Evolutionary conservation across 2,888 invertebrate genomes (phyloP).

Genomic region (Athalia circularis): DNA sequence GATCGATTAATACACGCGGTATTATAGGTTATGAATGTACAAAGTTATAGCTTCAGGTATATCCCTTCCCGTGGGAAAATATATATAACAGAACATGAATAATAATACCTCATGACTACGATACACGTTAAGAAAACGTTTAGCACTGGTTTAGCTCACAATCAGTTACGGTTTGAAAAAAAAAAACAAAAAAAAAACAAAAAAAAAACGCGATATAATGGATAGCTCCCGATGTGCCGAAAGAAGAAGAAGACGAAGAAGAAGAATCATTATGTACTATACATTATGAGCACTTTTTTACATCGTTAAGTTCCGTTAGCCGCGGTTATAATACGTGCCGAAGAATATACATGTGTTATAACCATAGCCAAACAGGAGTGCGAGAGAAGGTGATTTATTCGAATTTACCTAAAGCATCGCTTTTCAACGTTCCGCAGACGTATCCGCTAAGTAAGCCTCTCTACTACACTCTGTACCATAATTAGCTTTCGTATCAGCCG

Average conservation of each 20-base stretch:
- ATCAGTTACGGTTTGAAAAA: not conserved
- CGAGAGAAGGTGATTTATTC: slow-evolving; percentile 13
- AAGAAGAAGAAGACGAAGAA: not conserved
- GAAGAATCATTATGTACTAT: not conserved
- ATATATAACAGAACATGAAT: too few species aligned
- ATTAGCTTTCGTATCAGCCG: too few species aligned
- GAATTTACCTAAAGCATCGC: slow-evolving; percentile 24
- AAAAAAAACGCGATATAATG: not conserved
- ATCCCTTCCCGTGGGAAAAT: too few species aligned
- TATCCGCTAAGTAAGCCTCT: too few species aligned
- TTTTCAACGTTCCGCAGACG: slow-evolving; percentile 2
- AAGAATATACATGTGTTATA: not conserved
- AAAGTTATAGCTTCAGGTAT: too few species aligned
- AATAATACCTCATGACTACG: too few species aligned
- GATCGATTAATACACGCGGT: too few species aligned
- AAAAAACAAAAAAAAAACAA: too few species aligned
- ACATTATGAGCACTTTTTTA: not conserved
- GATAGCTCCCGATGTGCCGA: not conserved
- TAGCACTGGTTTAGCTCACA: too few species aligned
- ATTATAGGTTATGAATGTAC: too few species aligned
- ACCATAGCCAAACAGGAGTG: not conserved
- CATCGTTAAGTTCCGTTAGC: not conserved
- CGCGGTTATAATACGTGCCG: not conserved
- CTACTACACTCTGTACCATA: too few species aligned
- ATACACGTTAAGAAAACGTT: too few species aligned